A percentile compares a stretch with the other conserved stretches of the same genome.
Evolutionary conservation across 2,797 vertebrate genomes (phyloP).

Genomic region (Anableps anableps): DNA sequence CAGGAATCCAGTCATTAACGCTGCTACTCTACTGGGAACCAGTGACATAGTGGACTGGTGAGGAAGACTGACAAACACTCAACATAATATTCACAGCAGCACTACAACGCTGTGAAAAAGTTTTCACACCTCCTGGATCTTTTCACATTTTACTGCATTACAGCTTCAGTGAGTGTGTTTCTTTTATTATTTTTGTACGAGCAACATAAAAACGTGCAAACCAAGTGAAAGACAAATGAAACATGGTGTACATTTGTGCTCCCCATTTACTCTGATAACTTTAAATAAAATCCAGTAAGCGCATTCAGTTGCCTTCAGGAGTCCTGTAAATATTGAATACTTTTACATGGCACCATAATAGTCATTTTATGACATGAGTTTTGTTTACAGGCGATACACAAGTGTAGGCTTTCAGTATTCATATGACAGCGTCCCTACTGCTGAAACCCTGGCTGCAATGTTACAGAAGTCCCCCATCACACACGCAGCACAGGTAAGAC

Average conservation of each 20-base stretch:
- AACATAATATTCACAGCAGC: neutral
- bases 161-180: neutral
- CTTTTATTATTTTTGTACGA: neutral
- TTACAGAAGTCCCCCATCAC: constrained; percentile 83
- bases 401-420: constrained; percentile 83
- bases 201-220: neutral
- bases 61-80: constrained; percentile 36
- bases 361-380: neutral
- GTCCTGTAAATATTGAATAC: neutral
- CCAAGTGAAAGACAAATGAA: neutral
- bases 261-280: neutral
- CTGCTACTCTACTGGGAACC: constrained; percentile 83
- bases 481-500: constrained; percentile 78
- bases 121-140: neutral
- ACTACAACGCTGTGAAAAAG: neutral
- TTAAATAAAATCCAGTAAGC: too few relatives aligned
- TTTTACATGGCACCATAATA: neutral
- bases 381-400: constrained; percentile 79
- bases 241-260: neutral
- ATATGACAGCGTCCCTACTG: constrained; percentile 78
- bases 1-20: constrained; percentile 86
- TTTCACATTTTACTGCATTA: neutral
- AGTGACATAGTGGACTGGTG: constrained; percentile 89
- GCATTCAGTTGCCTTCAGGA: too few relatives aligned
- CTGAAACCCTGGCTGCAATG: constrained; percentile 82